These are phyloP conservation scores for Eupsilia transversa DNA, from an alignment of 2,888 invertebrate genomes.

Conservation along the genomic window DNA sequence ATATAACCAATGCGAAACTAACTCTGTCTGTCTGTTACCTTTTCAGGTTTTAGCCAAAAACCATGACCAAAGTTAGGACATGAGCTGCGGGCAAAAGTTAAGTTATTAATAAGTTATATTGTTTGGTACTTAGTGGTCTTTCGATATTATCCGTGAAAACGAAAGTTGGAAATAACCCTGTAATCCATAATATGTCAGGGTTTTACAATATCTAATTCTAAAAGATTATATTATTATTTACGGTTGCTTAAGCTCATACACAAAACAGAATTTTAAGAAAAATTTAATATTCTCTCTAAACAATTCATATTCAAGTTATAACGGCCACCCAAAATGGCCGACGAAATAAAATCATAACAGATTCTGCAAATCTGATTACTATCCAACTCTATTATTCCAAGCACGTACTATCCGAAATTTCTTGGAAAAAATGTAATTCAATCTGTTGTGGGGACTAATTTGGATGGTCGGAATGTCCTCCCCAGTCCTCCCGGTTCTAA, in stretches of 20 bases:
- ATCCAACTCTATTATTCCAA: conserved; percentile 47
- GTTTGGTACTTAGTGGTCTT: background rate
- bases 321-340: conserved; percentile 5
- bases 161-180: background rate
- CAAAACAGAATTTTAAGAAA: background rate
- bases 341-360: conserved; percentile 43
- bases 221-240: background rate
- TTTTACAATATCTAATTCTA: background rate
- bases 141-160: background rate
- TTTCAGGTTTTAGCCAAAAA: background rate
- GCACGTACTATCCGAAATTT: conserved; percentile 66
- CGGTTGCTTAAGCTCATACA: background rate
- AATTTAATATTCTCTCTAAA: background rate
- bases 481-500: background rate
- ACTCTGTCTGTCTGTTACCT: background rate
- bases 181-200: background rate
- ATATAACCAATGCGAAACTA: background rate
- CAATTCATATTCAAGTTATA: background rate
- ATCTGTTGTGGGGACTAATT: conserved; percentile 68
- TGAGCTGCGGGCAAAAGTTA: background rate
- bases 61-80: background rate
- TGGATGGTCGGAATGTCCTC: conserved; percentile 40
- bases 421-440: conserved; percentile 69
- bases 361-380: conserved; percentile 44
- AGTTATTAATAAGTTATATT: background rate